These are phyloP conservation scores for Scaptomyza cyrtandrae DNA, from an alignment of 2,888 invertebrate species.

Conservation along the genomic window DNA sequence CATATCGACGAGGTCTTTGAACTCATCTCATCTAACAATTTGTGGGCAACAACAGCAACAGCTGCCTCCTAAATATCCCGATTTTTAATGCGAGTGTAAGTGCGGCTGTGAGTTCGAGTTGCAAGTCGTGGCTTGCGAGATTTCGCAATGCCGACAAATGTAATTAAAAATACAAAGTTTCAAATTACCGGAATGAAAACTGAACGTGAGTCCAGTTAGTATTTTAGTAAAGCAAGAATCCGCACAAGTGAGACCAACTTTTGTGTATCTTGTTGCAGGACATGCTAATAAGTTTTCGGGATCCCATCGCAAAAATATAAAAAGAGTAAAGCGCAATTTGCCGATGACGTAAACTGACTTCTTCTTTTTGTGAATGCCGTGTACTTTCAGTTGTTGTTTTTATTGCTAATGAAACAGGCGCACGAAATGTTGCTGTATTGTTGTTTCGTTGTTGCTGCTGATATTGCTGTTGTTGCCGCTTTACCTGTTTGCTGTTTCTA, in stretches of 20 bases:
- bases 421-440: conserved; percentile 35
- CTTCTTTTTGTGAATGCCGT: conserved; percentile 9
- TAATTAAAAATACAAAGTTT: conserved; percentile 75
- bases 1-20: conserved; percentile 67
- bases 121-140: conserved; percentile 3
- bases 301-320: conserved; percentile 1
- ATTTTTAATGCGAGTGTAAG: background rate
- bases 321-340: conserved; percentile 70
- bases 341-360: conserved; percentile 73
- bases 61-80: conserved; percentile 39
- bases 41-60: conserved; percentile 42
- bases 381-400: conserved; percentile 20
- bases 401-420: conserved; percentile 32
- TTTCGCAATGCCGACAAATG: conserved; percentile 62
- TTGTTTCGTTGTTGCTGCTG: conserved; percentile 33
- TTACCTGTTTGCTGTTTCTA: conserved; percentile 75
- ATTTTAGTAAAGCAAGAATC: conserved; percentile 41
- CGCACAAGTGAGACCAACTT: conserved; percentile 59
- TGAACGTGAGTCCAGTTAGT: conserved; percentile 57
- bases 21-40: conserved; percentile 63
- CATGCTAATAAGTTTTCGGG: conserved; percentile 70
- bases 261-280: conserved; percentile 74
- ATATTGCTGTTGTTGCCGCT: conserved; percentile 42
- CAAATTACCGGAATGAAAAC: conserved; percentile 60
- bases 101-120: background rate